Evolutionary conservation across 2,888 invertebrate species (phyloP), one percentile per base, ranked within the genome.

Genomic region (Alitta virens): DNA sequence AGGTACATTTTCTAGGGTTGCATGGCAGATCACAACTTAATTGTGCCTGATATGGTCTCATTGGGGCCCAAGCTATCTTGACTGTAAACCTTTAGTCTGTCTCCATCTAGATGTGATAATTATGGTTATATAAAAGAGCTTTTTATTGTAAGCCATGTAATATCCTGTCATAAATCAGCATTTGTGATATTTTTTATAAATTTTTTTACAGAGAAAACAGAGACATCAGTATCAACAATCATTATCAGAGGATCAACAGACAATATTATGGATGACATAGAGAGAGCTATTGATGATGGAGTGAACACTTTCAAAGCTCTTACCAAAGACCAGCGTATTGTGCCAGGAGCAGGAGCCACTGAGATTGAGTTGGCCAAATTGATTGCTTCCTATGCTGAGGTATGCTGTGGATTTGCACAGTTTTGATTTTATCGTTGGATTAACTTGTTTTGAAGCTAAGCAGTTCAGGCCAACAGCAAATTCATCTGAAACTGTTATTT

Each of bases 231-330:
- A 66, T 88, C 96, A 1, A 99, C 99, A 0, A 88, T 99, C 71
- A 90, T 99, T 14, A 86, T 99, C 65, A 88, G 99, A 69, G 99
- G 98, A 1, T 91, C 99, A 0, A 97, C 98, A 2, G 95, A 97
- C 71, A 97, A 97, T 82, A 92, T 92, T 76, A 94, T 99, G 93
- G 99, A 99, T 82, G 99, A 99, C 76, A 91, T 99, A 75, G 99
- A 99, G 84, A 87, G 99, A 65, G 94, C 98, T 26, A 89, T 99
- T 74, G 96, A 99, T 83, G 99, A 99, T 85, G 99, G 96, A 65
- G 94, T 99, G 23, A 99, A 99, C 81, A 97, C 95, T 38, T 99
- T 94, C 84, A 99, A 99, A 83, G 91, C 91, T 58, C 85, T 94
- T 42, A 89, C 91, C 0, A 88, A 89, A 77, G 86, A 87, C 78